A percentile compares a stretch with the other conserved stretches of the same genome.
These are phyloP conservation scores for Danio albolineatus DNA, from an alignment of 2,797 vertebrate genomes.

Conservation along the genomic window DNA sequence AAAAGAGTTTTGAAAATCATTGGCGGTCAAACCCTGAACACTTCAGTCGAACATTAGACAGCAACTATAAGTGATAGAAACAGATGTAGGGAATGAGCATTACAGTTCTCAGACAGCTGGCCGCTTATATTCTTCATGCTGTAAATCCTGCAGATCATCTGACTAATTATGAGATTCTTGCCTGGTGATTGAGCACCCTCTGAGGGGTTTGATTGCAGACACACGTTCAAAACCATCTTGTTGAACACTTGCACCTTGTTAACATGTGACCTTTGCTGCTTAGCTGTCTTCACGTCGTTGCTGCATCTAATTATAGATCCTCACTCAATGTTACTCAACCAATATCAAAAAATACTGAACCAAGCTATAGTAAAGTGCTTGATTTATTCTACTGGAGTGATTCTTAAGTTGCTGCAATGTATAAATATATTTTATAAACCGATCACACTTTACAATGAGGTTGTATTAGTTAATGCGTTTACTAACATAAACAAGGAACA, in stretches of 20 bases:
- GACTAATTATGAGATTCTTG: background rate
- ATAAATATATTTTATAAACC: too few relatives aligned
- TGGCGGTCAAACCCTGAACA: too few relatives aligned
- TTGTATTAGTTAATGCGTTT: too few relatives aligned
- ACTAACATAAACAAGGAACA: too few relatives aligned
- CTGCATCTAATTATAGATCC: background rate
- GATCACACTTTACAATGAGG: too few relatives aligned
- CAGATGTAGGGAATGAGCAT: too few relatives aligned
- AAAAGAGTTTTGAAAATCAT: too few relatives aligned
- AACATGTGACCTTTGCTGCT: conserved; percentile 45
- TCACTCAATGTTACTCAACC: background rate
- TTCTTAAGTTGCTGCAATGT: too few relatives aligned
- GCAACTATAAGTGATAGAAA: too few relatives aligned
- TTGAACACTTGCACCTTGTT: conserved; percentile 47
- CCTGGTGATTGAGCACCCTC: background rate
- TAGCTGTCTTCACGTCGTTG: conserved; percentile 43
- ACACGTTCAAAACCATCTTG: conserved; percentile 14
- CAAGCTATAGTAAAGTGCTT: too few relatives aligned
- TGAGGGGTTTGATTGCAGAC: background rate
- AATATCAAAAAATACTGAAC: too few relatives aligned
- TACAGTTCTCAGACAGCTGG: background rate
- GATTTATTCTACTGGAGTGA: too few relatives aligned
- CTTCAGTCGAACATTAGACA: background rate
- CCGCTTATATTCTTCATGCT: background rate
- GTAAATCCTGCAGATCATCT: background rate